Percentiles rank a stretch among this genome's conserved stretches.
phyloP scores from a whole-genome alignment of 2,888 invertebrate genomes.

The Leuctra nigra region DNA sequence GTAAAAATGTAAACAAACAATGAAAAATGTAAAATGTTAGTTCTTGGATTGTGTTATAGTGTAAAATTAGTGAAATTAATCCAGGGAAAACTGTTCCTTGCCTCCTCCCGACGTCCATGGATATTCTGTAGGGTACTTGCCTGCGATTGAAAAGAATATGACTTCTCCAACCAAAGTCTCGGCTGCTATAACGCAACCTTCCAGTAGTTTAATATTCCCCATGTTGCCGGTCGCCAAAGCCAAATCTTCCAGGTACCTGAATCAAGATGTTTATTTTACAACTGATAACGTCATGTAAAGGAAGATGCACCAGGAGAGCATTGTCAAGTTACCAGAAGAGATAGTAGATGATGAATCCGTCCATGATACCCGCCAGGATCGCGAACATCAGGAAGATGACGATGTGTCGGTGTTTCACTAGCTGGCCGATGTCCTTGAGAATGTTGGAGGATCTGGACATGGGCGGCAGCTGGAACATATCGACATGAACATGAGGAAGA shows the following conservation, averaged over 20 bases:
- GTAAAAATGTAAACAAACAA: slow-evolving; percentile 9
- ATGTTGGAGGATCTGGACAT: slow-evolving; percentile 62
- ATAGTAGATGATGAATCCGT: slow-evolving; percentile 75
- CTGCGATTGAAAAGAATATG: slow-evolving; percentile 66
- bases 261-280: slow-evolving; percentile 19
- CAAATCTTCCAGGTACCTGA: slow-evolving; percentile 70
- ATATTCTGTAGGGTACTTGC: slow-evolving; percentile 36
- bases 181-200: slow-evolving; percentile 71
- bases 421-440: slow-evolving; percentile 54
- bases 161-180: slow-evolving; percentile 75
- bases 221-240: slow-evolving; percentile 55
- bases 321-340: slow-evolving; percentile 60
- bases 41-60: no score
- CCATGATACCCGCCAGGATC: slow-evolving; percentile 66
- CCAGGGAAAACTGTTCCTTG: no score
- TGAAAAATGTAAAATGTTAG: no score
- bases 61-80: no score
- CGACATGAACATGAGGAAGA: slow-evolving; percentile 68
- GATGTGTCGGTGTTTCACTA: slow-evolving; percentile 58
- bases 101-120: no score
- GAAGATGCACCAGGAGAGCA: neutral
- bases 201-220: slow-evolving; percentile 64
- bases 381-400: slow-evolving; percentile 65
- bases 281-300: no score
- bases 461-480: slow-evolving; percentile 62